These are phyloP conservation scores for Latrodectus elegans DNA, from an alignment of 2,888 invertebrate species.

Conservation along the genomic window DNA sequence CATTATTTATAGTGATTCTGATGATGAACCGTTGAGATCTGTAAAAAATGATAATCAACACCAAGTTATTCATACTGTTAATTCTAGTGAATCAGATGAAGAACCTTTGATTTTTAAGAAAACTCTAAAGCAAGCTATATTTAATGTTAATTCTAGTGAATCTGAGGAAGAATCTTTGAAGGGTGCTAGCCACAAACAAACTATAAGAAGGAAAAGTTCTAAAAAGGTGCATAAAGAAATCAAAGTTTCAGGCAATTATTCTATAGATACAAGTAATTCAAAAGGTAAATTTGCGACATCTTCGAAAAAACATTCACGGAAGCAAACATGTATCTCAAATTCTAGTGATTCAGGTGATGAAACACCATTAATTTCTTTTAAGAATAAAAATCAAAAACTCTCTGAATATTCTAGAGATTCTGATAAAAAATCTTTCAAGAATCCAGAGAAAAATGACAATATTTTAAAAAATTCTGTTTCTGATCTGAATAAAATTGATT, in stretches of 20 bases:
- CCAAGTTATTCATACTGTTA: background rate
- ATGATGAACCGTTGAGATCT: conserved; percentile 4
- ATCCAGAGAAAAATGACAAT: too few species aligned
- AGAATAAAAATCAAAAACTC: background rate
- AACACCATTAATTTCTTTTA: background rate
- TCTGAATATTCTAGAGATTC: conserved; percentile 14
- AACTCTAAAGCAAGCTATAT: background rate
- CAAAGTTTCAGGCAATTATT: too few species aligned
- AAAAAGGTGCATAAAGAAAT: background rate
- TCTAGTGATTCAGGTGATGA: conserved; percentile 17
- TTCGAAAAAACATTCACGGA: too few species aligned
- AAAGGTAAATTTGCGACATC: too few species aligned
- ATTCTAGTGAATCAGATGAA: conserved; percentile 8
- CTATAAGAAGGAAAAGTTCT: background rate
- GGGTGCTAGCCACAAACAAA: background rate
- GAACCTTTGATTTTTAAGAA: background rate
- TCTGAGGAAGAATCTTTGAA: conserved; percentile 9
- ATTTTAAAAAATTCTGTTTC: background rate
- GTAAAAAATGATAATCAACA: background rate
- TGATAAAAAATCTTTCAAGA: background rate
- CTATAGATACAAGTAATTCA: too few species aligned
- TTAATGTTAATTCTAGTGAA: background rate
- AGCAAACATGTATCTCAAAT: background rate
- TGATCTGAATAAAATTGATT: too few species aligned
- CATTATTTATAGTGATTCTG: conserved; percentile 1